These are phyloP conservation scores for Cuculus canorus DNA, from an alignment of 2,797 vertebrate species.

Conservation along the genomic window DNA sequence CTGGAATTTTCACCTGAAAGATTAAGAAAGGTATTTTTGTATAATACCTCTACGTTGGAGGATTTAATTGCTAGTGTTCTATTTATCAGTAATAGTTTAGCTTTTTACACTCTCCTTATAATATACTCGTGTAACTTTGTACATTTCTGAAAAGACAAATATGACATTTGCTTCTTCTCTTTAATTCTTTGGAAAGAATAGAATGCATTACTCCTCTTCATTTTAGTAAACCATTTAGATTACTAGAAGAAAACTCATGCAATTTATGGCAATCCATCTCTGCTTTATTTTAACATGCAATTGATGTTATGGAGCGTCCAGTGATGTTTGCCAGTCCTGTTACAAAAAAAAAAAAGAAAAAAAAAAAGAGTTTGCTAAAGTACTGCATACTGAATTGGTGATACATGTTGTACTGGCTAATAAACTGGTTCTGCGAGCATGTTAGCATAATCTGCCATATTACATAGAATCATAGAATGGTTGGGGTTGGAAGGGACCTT, in stretches of 20 bases:
- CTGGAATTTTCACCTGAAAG: slow-evolving; percentile 97
- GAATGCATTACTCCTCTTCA: not conserved
- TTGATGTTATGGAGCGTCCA: not conserved
- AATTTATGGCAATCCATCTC: not conserved
- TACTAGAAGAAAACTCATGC: not conserved
- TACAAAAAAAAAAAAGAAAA: not conserved
- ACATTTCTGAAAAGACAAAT: not conserved
- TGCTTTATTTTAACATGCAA: not conserved
- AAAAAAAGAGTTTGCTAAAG: not conserved
- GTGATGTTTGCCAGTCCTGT: not conserved
- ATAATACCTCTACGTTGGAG: not conserved
- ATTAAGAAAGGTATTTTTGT: slow-evolving; percentile 87
- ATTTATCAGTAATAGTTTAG: not conserved
- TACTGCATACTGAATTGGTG: not conserved
- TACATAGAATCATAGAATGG: not conserved
- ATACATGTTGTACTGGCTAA: not conserved
- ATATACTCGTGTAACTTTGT: not conserved
- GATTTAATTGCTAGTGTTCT: not conserved
- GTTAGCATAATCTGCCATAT: not conserved
- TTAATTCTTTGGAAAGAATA: not conserved
- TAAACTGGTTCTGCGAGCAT: not conserved
- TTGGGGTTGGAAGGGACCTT: too few species aligned
- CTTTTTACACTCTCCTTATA: not conserved
- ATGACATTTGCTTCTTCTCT: not conserved
- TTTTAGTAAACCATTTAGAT: not conserved